A percentile compares a stretch with the other conserved stretches of the same genome.
Conservation (phyloP, 2,888 invertebrate species). For the Lepidocyrtinus sp. region DNA sequence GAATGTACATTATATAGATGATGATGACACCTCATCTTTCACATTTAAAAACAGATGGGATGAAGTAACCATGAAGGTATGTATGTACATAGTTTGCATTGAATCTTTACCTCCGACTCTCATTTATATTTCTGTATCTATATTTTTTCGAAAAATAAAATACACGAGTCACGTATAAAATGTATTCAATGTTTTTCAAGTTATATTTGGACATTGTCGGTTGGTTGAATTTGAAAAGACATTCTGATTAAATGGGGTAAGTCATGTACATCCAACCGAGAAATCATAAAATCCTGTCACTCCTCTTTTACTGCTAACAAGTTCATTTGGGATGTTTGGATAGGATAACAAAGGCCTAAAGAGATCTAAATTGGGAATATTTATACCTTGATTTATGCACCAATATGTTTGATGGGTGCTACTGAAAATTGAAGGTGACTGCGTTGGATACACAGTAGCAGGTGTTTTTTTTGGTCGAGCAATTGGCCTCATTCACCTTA, state of each 20-base stretch:
- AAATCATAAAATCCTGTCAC: slow-evolving; percentile 6
- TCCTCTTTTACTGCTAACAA: slow-evolving; percentile 7
- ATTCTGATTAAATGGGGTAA: slow-evolving; percentile 40
- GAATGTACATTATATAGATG: slow-evolving; percentile 2
- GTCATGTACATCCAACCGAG: slow-evolving; percentile 45
- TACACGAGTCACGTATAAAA: not conserved
- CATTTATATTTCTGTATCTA: no score
- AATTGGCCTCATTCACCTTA: no score
- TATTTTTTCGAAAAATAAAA: not conserved
- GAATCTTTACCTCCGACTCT: no score
- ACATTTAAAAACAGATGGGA: not conserved
- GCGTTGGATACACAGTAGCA: no score
- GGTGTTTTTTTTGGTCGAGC: no score
- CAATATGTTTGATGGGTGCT: not conserved
- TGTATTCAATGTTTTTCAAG: not conserved
- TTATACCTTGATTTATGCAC: not conserved
- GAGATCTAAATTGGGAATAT: not conserved
- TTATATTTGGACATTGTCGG: not conserved
- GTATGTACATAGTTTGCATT: no score
- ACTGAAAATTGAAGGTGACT: no score
- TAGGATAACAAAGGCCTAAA: no score
- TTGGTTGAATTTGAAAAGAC: slow-evolving; percentile 38
- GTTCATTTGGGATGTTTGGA: slow-evolving; percentile 3
- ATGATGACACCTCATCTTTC: slow-evolving; percentile 14
- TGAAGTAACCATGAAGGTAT: slow-evolving; percentile 25